phyloP scores from a whole-genome alignment of 2,113 vertebrate species.

The Cryptomyrus ogoouensis region DNA sequence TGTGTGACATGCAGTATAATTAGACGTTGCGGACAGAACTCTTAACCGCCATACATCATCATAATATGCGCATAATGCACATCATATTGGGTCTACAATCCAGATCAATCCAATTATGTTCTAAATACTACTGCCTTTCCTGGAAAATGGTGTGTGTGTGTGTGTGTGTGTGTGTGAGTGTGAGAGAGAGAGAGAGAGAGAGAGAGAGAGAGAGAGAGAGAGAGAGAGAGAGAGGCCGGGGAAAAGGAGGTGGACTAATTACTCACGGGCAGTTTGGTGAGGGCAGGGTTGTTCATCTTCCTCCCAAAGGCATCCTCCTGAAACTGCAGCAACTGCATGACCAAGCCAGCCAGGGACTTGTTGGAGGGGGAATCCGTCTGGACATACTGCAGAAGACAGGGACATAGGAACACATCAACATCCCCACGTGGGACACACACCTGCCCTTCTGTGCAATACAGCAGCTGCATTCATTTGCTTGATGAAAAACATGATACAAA shows the following conservation, averaged over 20 bases:
- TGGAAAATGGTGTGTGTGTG: too few relatives aligned
- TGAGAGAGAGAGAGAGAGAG: too few relatives aligned
- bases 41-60: background rate
- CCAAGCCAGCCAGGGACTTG: conserved; percentile 83
- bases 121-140: background rate
- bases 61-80: background rate
- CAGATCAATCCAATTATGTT: background rate
- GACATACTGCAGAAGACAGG: conserved; percentile 71
- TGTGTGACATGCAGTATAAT: background rate
- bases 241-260: background rate
- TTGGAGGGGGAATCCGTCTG: conserved; percentile 93
- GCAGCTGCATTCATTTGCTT: background rate
- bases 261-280: conserved; percentile 94
- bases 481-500: background rate
- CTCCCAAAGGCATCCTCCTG: conserved; percentile 97
- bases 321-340: conserved; percentile 93
- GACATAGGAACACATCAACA: background rate
- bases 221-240: too few relatives aligned
- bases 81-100: background rate
- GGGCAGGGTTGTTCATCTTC: conserved; percentile 92
- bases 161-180: too few relatives aligned
- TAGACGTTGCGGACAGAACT: background rate
- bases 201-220: too few relatives aligned
- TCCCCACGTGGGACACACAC: background rate
- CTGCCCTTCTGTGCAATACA: background rate